Evolutionary conservation across 2,888 invertebrate species (phyloP).

Genomic region (Pollenia amentaria): DNA sequence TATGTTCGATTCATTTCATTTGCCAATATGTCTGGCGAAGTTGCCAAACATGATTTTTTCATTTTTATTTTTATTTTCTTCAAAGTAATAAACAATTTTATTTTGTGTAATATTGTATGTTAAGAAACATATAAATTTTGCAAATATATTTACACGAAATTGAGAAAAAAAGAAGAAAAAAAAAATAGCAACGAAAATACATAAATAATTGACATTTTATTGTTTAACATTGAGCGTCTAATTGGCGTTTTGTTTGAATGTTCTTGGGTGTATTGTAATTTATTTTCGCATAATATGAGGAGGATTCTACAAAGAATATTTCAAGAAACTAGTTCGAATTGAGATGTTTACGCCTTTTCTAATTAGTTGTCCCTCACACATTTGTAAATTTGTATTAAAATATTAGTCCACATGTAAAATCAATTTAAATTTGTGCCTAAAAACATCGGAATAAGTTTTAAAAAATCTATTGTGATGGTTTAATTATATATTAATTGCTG

Average conservation of each 20-base stretch:
- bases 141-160: neutral
- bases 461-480: too few relatives aligned
- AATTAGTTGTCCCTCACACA: neutral
- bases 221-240: conserved; percentile 11
- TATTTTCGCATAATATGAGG: neutral
- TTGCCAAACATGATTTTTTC: conserved; percentile 63
- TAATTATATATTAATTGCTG: too few relatives aligned
- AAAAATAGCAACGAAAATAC: neutral
- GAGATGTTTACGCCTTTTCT: neutral
- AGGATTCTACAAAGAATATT: conserved; percentile 1
- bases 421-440: too few relatives aligned
- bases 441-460: too few relatives aligned
- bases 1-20: conserved; percentile 35
- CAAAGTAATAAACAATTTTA: neutral
- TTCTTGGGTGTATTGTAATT: conserved; percentile 14
- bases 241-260: conserved; percentile 24
- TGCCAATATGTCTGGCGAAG: conserved; percentile 71
- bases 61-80: conserved; percentile 18
- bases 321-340: neutral
- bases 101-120: neutral
- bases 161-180: neutral
- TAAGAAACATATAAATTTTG: neutral
- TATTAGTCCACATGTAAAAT: too few relatives aligned
- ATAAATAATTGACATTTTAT: conserved; percentile 10
- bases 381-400: neutral